These are phyloP conservation scores for Pao palembangensis DNA, from an alignment of 2,113 vertebrate species.

Conservation along the genomic window DNA sequence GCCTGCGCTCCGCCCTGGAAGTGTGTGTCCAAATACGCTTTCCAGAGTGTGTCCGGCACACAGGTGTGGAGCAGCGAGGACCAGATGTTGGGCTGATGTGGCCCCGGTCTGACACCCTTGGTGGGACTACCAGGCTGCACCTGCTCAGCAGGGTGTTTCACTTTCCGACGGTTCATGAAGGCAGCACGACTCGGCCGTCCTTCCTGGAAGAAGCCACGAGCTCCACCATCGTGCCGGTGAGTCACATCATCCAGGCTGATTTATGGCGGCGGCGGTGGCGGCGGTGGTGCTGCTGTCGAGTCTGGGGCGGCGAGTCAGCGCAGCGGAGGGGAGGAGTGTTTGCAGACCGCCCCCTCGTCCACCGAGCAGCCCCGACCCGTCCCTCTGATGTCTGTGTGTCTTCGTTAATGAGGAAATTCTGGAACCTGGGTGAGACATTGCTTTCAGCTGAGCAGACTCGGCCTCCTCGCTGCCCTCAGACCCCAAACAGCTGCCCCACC, in stretches of 20 bases:
- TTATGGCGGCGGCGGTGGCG: conserved; percentile 54
- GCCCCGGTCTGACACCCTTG: no score
- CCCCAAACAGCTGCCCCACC: conserved; percentile 35
- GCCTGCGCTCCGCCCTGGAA: conserved; percentile 52
- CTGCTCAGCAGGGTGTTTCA: no score
- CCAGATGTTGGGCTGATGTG: conserved; percentile 35
- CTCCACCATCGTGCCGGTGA: conserved; percentile 47
- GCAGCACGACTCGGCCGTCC: no score
- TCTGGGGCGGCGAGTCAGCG: conserved; percentile 64
- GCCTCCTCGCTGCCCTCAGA: conserved; percentile 52
- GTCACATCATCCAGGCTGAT: conserved; percentile 61
- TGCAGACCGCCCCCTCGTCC: conserved; percentile 62
- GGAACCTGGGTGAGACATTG: conserved; percentile 79
- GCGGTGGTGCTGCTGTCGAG: conserved; percentile 53
- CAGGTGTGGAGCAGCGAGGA: conserved; percentile 54
- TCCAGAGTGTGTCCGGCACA: conserved; percentile 68
- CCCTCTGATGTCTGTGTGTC: conserved; percentile 79
- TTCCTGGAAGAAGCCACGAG: conserved; percentile 36
- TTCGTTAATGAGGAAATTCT: conserved; percentile 82
- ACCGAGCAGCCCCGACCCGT: conserved; percentile 42
- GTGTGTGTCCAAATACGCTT: conserved; percentile 69
- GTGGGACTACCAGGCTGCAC: no score
- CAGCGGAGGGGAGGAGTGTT: conserved; percentile 58
- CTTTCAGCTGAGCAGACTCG: conserved; percentile 74
- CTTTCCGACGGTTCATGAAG: no score